Evolutionary conservation across 2,888 invertebrate species (phyloP), one percentile per base, ranked within the genome.

Genomic region (Caenorhabditis parvicauda): DNA sequence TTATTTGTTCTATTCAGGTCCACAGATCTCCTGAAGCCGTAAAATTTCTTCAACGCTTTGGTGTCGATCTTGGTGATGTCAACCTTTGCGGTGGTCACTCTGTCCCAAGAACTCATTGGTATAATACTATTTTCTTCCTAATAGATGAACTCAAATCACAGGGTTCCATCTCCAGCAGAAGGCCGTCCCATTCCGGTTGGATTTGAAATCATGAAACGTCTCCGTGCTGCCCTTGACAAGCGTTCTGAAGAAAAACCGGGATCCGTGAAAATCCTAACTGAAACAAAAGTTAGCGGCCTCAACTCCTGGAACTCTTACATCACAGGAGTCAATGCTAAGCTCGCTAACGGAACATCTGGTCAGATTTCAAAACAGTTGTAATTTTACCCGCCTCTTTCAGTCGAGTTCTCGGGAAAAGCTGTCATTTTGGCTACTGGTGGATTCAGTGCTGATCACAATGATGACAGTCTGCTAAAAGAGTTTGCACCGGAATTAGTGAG

Each of bases 31-130:
- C 25, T 21, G 32, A 27, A 19, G 73, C 77, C 14, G 59, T 79
- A 25, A 49, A 70, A 19, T 80, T 76, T 54, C 53, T 79, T 42
- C 69, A 66, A 29, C 59, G 59, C 6, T 21, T 57, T 5, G 81
- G 80, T 14, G 76, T 81, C 24, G 68, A 79, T 54, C 59, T 81
- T 52, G 63, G 65, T 6, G 81, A 76, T 54, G 64, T 81, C 27
- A 81, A 81, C 55, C 55, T 81, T n/a, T 81, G 79, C 44, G 81
- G 81, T 6, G 81, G 81, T 2, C 81, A 81, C 46, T 69, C 74
- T 0, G 77, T 77, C 4, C 71, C 81, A 3, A 50, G 81, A 19
- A 80, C 80, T 2, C 81, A 81, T 48, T 81, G 80, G 81, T 77
- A 39, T 32, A 59, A 44, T 5, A 12, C 54, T 54, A 3, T 4